phyloP scores from a whole-genome alignment of 2,888 invertebrate species.

The Vesta saturnalis region DNA sequence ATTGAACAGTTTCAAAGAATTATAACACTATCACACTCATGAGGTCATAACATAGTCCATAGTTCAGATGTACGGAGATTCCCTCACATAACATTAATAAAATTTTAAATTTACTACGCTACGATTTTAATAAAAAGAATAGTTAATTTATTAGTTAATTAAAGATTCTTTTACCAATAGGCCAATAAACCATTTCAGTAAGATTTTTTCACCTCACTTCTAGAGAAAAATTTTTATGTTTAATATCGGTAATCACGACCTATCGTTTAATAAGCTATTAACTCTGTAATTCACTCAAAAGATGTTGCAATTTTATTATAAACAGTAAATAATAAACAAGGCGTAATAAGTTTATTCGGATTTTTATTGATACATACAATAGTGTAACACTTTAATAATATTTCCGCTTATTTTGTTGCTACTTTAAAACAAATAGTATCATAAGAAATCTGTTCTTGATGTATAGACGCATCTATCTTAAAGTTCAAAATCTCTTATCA shows the following conservation, averaged over 20 bases:
- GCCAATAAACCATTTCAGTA: too few relatives aligned
- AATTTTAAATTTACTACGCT: not conserved
- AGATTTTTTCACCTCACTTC: too few relatives aligned
- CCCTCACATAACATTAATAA: constrained; percentile 19
- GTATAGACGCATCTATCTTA: not conserved
- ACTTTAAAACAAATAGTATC: too few relatives aligned
- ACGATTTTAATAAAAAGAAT: not conserved
- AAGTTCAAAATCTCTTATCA: not conserved
- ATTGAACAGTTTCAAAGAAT: constrained; percentile 24
- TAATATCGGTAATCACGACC: too few relatives aligned
- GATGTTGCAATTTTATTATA: not conserved
- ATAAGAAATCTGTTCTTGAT: not conserved
- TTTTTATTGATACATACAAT: too few relatives aligned
- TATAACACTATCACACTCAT: constrained; percentile 25
- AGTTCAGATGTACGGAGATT: constrained; percentile 34
- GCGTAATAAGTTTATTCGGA: not conserved
- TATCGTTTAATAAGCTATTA: too few relatives aligned
- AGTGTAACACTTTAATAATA: not conserved
- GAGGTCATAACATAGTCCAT: constrained; percentile 29
- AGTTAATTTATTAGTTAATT: not conserved
- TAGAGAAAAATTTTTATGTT: too few relatives aligned
- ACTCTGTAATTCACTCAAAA: too few relatives aligned
- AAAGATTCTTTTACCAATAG: too few relatives aligned
- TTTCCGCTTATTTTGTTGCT: too few relatives aligned
- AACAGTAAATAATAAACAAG: not conserved